Evolutionary conservation across 2,113 vertebrate species (phyloP).

Genomic region (Leucopternis melanops): DNA sequence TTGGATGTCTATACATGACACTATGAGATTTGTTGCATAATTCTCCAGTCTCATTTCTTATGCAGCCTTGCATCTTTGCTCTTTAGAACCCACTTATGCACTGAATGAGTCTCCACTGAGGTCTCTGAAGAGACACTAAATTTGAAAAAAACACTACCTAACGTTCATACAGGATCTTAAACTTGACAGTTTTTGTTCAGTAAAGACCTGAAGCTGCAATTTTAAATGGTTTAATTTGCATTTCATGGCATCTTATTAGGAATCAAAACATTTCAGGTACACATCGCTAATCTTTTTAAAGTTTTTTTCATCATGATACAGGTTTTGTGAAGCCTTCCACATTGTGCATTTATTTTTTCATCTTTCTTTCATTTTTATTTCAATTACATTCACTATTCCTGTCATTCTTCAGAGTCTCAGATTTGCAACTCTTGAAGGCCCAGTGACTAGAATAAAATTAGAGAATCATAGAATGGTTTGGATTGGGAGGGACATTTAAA

Average conservation of each 20-base stretch:
- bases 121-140: background rate
- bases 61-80: background rate
- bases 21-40: background rate
- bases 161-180: background rate
- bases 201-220: background rate
- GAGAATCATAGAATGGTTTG: background rate
- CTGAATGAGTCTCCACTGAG: background rate
- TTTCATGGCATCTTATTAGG: background rate
- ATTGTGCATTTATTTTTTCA: conserved; percentile 56
- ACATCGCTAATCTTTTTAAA: background rate
- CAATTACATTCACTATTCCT: conserved; percentile 62
- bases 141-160: background rate
- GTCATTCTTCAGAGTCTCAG: conserved; percentile 45
- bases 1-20: background rate
- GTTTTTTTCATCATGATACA: background rate
- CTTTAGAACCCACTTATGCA: background rate
- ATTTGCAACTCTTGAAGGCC: conserved; percentile 21
- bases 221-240: background rate
- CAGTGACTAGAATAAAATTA: background rate
- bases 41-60: background rate
- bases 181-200: background rate
- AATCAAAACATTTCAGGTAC: conserved; percentile 14
- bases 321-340: conserved; percentile 31
- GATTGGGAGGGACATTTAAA: background rate
- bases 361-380: conserved; percentile 45